Evolutionary conservation across 2,113 vertebrate genomes (phyloP).

Genomic region (Boulengeromyrus knoepffleri): DNA sequence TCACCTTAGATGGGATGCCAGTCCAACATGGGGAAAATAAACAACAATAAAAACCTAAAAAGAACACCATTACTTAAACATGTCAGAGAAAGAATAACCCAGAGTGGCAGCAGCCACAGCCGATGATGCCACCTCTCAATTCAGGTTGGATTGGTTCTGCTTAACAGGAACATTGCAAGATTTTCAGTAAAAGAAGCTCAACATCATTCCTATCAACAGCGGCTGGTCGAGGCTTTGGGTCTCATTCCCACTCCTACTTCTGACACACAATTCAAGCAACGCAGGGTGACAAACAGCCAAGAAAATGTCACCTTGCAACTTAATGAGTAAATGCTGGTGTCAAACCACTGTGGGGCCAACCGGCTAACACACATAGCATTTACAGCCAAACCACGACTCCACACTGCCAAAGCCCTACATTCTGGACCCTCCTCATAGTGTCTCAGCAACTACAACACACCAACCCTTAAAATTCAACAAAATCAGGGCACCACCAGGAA

Average conservation of each 20-base stretch:
- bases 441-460: not conserved
- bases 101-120: not conserved
- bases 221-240: not conserved
- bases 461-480: not conserved
- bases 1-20: not conserved
- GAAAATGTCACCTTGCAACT: not conserved
- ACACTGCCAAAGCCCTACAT: not conserved
- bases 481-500: not conserved
- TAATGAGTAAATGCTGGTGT: not conserved
- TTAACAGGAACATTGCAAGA: not conserved
- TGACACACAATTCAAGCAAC: not conserved
- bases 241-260: not conserved
- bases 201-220: not conserved
- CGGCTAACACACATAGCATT: not conserved
- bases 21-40: not conserved
- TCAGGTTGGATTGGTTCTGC: not conserved
- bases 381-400: not conserved
- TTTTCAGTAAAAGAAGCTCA: not conserved
- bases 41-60: not conserved
- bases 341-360: not conserved
- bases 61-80: not conserved
- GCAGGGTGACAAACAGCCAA: not conserved
- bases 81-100: not conserved
- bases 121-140: not conserved
- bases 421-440: not conserved